These are phyloP conservation scores for Nephrotoma appendiculata DNA, from an alignment of 2,888 invertebrate genomes.

Conservation along the genomic window DNA sequence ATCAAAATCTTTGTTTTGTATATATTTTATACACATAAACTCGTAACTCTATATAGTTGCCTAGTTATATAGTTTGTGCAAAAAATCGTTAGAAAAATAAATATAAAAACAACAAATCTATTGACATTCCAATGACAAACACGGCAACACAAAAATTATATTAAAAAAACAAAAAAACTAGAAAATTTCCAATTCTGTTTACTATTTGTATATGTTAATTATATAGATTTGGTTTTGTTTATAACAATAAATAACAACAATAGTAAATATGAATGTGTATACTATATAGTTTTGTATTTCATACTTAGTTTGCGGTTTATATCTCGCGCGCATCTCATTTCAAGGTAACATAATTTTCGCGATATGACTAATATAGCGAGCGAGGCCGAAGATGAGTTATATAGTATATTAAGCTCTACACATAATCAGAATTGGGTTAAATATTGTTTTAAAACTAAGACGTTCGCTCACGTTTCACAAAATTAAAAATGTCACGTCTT, in stretches of 20 bases:
- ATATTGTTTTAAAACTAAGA: not conserved
- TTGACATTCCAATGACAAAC: not conserved
- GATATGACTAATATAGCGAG: not conserved
- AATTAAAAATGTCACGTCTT: not conserved
- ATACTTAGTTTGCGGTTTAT: not conserved
- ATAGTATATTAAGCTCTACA: not conserved
- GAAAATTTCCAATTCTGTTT: not conserved
- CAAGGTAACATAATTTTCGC: not conserved
- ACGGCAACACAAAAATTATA: not conserved
- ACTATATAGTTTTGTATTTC: not conserved
- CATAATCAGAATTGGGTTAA: not conserved
- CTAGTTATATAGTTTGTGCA: not conserved
- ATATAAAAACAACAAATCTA: not conserved
- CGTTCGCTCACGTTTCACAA: not conserved
- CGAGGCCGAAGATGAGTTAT: not conserved
- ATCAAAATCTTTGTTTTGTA: not conserved
- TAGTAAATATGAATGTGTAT: not conserved
- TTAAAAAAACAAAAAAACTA: not conserved
- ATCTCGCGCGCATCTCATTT: not conserved
- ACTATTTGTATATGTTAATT: not conserved
- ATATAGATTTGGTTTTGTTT: not conserved
- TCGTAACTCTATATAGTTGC: not conserved
- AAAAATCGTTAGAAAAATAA: not conserved
- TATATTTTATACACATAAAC: not conserved
- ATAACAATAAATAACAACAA: not conserved